Conservation (phyloP, 2,797 vertebrate species). For the Gobionotothen gibberifrons region DNA sequence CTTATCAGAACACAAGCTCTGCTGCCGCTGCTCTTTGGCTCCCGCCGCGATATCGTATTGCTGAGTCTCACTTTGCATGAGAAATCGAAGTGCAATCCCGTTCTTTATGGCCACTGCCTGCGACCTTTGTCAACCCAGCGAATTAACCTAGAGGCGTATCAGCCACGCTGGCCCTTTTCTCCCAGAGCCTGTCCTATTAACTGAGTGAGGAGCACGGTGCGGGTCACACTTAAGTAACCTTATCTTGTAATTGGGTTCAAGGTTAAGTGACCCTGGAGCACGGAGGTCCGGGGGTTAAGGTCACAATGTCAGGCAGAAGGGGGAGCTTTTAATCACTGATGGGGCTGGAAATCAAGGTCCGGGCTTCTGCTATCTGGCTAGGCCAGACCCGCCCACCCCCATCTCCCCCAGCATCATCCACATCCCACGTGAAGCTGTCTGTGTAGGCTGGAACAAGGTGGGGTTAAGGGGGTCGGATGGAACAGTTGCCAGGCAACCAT, state of each 20-base stretch:
- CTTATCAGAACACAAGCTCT: conserved; percentile 71
- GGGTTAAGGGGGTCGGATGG: conserved; percentile 49
- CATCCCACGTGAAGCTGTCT: conserved; percentile 46
- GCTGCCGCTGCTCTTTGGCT: conserved; percentile 75
- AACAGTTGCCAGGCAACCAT: conserved; percentile 81
- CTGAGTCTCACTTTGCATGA: conserved; percentile 84
- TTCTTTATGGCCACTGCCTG: conserved; percentile 81
- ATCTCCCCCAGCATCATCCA: conserved; percentile 51
- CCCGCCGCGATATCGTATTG: conserved; percentile 72
- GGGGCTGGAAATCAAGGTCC: conserved; percentile 82
- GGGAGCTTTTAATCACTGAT: conserved; percentile 86
- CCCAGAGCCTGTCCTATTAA: conserved; percentile 82
- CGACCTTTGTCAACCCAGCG: conserved; percentile 84
- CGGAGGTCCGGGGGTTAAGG: conserved; percentile 82
- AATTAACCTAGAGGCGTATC: conserved; percentile 85
- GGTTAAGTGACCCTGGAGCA: conserved; percentile 86
- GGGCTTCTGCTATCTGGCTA: conserved; percentile 73
- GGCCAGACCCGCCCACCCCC: conserved; percentile 49
- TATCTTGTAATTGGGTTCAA: conserved; percentile 91
- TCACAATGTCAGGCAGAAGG: conserved; percentile 80
- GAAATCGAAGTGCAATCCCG: conserved; percentile 81
- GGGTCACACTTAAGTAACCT: conserved; percentile 87
- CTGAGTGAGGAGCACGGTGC: conserved; percentile 76
- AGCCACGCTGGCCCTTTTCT: conserved; percentile 83
- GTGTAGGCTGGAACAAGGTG: conserved; percentile 37